Conservation (phyloP, 2,113 vertebrate species). For the Terrapene triunguis region DNA sequence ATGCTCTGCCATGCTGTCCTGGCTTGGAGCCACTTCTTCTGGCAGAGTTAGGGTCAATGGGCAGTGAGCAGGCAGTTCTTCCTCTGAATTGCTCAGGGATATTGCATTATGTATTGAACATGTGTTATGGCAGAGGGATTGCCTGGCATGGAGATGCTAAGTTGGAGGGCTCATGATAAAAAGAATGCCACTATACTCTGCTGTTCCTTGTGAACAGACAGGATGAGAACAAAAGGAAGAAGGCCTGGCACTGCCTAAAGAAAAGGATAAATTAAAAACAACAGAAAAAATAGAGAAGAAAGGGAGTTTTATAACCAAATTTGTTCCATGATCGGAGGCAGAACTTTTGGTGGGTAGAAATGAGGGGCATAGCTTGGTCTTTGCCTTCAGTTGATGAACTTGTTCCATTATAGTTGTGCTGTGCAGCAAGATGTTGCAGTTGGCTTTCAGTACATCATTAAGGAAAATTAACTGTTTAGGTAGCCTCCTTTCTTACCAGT, state of each 20-base stretch:
- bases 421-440: background rate
- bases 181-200: background rate
- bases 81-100: background rate
- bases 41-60: background rate
- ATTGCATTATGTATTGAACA: background rate
- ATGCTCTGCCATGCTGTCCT: background rate
- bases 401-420: background rate
- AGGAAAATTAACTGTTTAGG: background rate
- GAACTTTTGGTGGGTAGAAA: background rate
- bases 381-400: background rate
- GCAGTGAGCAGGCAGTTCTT: background rate
- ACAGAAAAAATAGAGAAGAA: background rate
- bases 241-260: background rate
- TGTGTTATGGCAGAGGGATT: background rate
- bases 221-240: background rate
- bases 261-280: background rate
- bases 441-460: background rate
- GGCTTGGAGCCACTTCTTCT: background rate
- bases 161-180: background rate
- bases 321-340: background rate
- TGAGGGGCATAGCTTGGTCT: background rate
- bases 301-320: background rate
- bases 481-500: background rate
- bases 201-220: background rate
- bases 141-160: background rate